These are phyloP conservation scores for Scaptodrosophila lebanonensis DNA, from an alignment of 1,140 invertebrate genomes.

Conservation along the genomic window DNA sequence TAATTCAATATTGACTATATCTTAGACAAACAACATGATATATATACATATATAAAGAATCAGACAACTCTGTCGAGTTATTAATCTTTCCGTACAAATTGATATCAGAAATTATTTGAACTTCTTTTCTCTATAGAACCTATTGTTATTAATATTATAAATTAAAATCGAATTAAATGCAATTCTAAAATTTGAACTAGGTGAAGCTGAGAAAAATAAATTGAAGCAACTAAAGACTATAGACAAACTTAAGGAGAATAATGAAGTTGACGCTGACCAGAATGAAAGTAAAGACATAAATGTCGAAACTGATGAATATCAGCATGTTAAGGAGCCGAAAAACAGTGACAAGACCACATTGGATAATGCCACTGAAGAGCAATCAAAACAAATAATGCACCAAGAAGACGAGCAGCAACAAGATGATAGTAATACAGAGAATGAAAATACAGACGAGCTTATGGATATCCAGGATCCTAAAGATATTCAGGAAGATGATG, in stretches of 20 bases:
- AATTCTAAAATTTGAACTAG: conserved; percentile 7
- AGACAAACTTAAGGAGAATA: conserved; percentile 74
- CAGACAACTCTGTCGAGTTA: no score
- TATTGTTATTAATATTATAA: no score
- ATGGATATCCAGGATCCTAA: conserved; percentile 57
- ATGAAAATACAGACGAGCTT: conserved; percentile 78
- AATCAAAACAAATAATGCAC: conserved; percentile 85
- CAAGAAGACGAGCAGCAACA: conserved; percentile 80
- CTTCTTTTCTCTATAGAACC: no score
- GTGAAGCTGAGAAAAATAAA: conserved; percentile 76
- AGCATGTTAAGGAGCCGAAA: conserved; percentile 90
- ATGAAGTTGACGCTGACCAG: conserved; percentile 78
- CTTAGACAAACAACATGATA: no score
- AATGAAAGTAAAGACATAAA: conserved; percentile 73
- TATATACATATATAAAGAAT: no score
- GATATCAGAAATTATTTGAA: no score
- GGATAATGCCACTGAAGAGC: conserved; percentile 88
- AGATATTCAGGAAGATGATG: conserved; percentile 63
- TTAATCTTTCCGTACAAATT: no score
- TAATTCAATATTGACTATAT: no score
- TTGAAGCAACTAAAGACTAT: conserved; percentile 82
- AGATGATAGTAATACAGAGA: conserved; percentile 79
- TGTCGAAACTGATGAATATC: conserved; percentile 81
- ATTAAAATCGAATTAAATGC: no score
- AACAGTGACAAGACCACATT: conserved; percentile 81